phyloP scores from a whole-genome alignment of 37 sponge, comb jelly and placozoan species.

The Hexactinellida sp. region DNA sequence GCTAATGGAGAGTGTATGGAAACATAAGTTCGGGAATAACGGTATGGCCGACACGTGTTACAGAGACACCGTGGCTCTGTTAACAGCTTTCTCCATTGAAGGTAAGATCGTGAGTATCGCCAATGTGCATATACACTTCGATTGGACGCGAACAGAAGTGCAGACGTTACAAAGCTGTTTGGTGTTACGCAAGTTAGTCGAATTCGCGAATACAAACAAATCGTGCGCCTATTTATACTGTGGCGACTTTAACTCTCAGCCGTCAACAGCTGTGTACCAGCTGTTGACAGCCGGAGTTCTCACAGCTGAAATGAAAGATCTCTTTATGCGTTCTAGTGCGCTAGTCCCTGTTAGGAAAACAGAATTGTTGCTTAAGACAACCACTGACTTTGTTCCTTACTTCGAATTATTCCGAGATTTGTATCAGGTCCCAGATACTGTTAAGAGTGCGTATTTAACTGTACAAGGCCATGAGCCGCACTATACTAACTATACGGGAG shows the following conservation, averaged over 20 bases:
- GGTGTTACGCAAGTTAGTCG: not conserved
- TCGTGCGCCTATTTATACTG: not conserved
- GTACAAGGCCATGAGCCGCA: not conserved
- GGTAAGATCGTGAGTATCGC: not conserved
- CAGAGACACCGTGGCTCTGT: not conserved
- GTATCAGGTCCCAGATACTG: not conserved
- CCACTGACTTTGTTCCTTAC: not conserved
- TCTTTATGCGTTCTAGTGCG: not conserved
- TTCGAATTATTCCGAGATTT: not conserved
- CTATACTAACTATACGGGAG: not conserved
- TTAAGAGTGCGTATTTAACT: conserved; percentile 9
- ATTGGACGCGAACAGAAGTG: not conserved
- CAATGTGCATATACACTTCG: not conserved
- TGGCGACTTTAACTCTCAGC: not conserved
- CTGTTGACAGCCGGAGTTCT: not conserved
- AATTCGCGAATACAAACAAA: not conserved
- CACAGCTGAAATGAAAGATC: not conserved
- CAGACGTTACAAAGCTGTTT: not conserved
- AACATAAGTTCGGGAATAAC: not conserved
- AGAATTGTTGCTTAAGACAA: not conserved
- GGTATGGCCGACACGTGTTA: not conserved
- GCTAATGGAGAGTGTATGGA: not conserved
- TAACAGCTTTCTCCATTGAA: not conserved
- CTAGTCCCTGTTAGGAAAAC: not conserved
- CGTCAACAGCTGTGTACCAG: not conserved